Conservation (phyloP, 1,140 invertebrate species). For the Drosophila sturtevanti region DNA sequence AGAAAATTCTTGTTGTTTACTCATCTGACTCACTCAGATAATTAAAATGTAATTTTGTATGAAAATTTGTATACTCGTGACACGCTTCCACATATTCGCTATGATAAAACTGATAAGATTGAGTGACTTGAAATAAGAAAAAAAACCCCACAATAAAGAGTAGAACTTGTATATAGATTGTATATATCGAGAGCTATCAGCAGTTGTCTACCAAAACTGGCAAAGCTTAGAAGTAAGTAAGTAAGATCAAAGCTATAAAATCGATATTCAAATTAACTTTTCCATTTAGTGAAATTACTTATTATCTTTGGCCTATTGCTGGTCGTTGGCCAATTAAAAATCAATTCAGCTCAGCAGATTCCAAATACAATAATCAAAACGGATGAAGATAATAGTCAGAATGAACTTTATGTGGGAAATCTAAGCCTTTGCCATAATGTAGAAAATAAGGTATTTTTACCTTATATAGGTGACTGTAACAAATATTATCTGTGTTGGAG, state of each 20-base stretch:
- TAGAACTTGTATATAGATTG: not conserved
- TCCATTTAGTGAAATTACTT: not conserved
- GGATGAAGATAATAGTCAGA: not conserved
- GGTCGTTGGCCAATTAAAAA: not conserved
- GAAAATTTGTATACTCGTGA: not conserved
- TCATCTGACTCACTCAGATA: conserved; percentile 5
- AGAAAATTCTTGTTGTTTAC: conserved; percentile 5
- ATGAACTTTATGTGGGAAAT: conserved; percentile 31
- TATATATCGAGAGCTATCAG: not conserved
- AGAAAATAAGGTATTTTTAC: conserved; percentile 54
- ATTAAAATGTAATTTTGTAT: conserved; percentile 4
- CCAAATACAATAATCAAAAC: not conserved
- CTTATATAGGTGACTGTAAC: conserved; percentile 58
- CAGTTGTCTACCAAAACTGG: conserved; percentile 19
- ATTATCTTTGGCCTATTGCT: not conserved
- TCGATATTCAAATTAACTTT: not conserved
- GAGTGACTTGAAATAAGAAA: conserved; percentile 9
- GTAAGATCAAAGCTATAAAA: not conserved
- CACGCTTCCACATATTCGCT: not conserved
- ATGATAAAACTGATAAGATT: conserved; percentile 30
- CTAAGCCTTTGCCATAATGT: conserved; percentile 54
- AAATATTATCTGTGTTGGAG: conserved; percentile 63
- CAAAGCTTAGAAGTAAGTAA: conserved; percentile 37
- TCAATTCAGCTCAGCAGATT: not conserved
- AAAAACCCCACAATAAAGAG: not conserved